A percentile compares a stretch with the other conserved stretches of the same genome.
Conservation (phyloP, 2,113 vertebrate genomes). For the Collichthys lucidus region DNA sequence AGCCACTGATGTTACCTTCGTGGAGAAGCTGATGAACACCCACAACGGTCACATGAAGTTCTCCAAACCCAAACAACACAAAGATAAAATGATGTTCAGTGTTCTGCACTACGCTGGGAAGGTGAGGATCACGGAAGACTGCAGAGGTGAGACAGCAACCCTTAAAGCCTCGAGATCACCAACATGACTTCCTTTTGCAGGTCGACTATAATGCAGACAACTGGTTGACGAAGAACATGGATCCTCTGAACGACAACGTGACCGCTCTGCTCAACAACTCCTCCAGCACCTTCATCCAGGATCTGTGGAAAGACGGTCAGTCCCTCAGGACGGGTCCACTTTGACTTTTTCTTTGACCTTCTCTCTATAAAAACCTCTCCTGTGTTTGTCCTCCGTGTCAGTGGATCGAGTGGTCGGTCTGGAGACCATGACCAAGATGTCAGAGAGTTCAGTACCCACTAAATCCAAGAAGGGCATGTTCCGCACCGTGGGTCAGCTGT, state of each 20-base stretch:
- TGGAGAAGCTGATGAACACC: constrained; percentile 91
- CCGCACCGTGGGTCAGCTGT: constrained; percentile 96
- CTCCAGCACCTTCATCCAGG: constrained; percentile 92
- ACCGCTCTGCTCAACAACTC: constrained; percentile 92
- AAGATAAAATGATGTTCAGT: constrained; percentile 93
- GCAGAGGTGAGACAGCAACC: not conserved
- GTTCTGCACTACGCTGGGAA: constrained; percentile 96
- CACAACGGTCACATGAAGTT: constrained; percentile 93
- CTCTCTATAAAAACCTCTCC: not conserved
- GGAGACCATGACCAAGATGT: constrained; percentile 97
- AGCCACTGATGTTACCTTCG: constrained; percentile 93
- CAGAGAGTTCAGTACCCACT: constrained; percentile 90
- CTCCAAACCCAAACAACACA: constrained; percentile 94
- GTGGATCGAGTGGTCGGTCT: constrained; percentile 96
- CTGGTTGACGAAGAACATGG: constrained; percentile 99
- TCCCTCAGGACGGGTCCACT: not conserved
- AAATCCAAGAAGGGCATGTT: constrained; percentile 99
- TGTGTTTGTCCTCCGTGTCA: constrained; percentile 45
- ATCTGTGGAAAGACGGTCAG: constrained; percentile 96
- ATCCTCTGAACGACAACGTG: constrained; percentile 95
- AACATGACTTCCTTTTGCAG: constrained; percentile 71
- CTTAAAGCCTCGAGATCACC: not conserved
- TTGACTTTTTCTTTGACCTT: too few species aligned
- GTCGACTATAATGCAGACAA: constrained; percentile 92
- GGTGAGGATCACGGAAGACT: constrained; percentile 74